Base-by-base conservation (phyloP, 2,113 vertebrate genomes). In the Chaetura pelagica region DNA sequence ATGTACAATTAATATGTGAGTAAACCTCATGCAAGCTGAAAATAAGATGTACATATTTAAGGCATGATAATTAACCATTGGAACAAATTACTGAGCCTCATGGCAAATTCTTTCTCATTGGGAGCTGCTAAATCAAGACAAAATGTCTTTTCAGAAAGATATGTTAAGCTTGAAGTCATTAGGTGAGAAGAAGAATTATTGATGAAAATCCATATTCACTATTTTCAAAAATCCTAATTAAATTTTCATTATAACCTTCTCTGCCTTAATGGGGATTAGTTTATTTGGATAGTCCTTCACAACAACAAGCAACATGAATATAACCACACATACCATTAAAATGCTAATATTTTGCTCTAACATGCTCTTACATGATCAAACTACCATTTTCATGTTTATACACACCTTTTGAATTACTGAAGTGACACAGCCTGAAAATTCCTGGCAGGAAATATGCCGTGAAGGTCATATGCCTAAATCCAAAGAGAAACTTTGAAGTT, bases 41-140 rank as follows among this genome's bases (percentile, higher is more conserved):
- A 97, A 97, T 96, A 95, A 94, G 91, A 90, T 97, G 79, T 91
- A 96, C 94, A 81, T 97, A 95, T 95, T 97, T 94, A 95, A 94
- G 48, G 88, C 76, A 90, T 38, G 85, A 83, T 95, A 96, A 97
- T 97, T 96, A 97, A 72, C 38, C 75, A 95, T 75, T 90, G 94
- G 87, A 93, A 90, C 51, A 91, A 93, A 95, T 95, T 93, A 71
- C 93, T 90, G 85, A 91, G 38, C 62, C 93, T 96, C 51, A 18
- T 80, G 75, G 72, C 42, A 96, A 96, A 91, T 80, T 91, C 71
- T 91, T 91, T 93, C 93, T 88, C 93, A 71, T 93, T 90, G 87
- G 82, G 90, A 96, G 55, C 38, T 93, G 58, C 85, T 95, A 96
- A 94, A 95, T 97, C 85, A 80, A 86, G 82, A 63, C 82, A 83